These are phyloP conservation scores for Ecliptopera silaceata DNA, from an alignment of 2,888 invertebrate species.

Conservation along the genomic window DNA sequence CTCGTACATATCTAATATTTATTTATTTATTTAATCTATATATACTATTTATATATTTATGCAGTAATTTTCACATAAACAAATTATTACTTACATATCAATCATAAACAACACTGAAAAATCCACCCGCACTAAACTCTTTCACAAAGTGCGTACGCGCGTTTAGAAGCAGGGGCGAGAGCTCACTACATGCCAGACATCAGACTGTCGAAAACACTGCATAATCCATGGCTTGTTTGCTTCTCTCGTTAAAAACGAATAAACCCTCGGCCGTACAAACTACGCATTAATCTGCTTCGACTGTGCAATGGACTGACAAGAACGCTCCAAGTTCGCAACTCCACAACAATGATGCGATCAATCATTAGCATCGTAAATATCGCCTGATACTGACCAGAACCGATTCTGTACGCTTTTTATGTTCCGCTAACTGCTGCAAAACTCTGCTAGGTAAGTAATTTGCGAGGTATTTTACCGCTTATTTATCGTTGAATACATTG, in stretches of 20 bases:
- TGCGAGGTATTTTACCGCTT: slow-evolving; percentile 40
- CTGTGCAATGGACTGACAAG: slow-evolving; percentile 26
- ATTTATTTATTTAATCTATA: too few species aligned
- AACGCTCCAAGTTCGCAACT: slow-evolving; percentile 16
- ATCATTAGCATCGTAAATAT: slow-evolving; percentile 70
- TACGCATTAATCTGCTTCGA: slow-evolving; percentile 24
- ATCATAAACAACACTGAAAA: slow-evolving; percentile 48
- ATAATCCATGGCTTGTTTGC: slow-evolving; percentile 67
- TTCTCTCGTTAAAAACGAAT: slow-evolving; percentile 64
- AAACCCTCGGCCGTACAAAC: slow-evolving; percentile 37
- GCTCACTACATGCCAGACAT: slow-evolving; percentile 62
- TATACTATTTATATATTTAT: too few species aligned
- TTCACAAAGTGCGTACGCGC: slow-evolving; percentile 53
- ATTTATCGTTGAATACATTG: slow-evolving; percentile 34
- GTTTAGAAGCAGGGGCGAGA: slow-evolving; percentile 50
- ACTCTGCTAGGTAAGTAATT: slow-evolving; percentile 59
- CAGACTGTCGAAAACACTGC: slow-evolving; percentile 45
- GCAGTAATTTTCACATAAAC: not conserved
- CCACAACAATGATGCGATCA: slow-evolving; percentile 70
- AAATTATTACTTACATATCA: slow-evolving; percentile 50
- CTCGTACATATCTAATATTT: too few species aligned
- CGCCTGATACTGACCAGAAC: slow-evolving; percentile 68
- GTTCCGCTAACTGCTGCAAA: slow-evolving; percentile 60
- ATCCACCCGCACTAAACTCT: slow-evolving; percentile 4
- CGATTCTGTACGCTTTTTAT: slow-evolving; percentile 55